Conservation (phyloP, 2,888 invertebrate genomes). For the Buathra laborator region DNA sequence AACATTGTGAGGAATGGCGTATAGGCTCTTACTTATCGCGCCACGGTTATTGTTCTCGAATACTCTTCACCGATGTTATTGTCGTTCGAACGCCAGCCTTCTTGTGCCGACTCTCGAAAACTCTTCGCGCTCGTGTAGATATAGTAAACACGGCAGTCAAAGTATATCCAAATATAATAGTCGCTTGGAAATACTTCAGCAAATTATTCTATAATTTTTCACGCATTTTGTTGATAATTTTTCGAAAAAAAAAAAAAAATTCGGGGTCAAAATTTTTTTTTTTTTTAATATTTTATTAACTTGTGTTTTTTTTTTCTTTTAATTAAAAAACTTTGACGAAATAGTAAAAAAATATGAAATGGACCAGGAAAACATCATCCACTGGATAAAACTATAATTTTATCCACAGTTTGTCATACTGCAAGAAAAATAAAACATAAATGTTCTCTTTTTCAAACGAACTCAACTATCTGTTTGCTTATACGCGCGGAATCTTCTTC, state of each 20-base stretch:
- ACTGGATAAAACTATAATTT: neutral
- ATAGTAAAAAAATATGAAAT: too few relatives aligned
- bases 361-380: too few relatives aligned
- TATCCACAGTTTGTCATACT: neutral
- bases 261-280: too few relatives aligned
- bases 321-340: too few relatives aligned
- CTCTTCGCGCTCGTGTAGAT: neutral
- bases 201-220: neutral
- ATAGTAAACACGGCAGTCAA: neutral
- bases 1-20: conserved; percentile 48
- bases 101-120: conserved; percentile 1
- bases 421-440: neutral
- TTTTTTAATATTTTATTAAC: too few relatives aligned
- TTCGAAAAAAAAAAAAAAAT: neutral
- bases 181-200: neutral
- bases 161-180: neutral
- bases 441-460: neutral
- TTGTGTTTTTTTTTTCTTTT: too few relatives aligned
- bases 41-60: conserved; percentile 44
- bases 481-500: neutral
- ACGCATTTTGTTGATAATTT: neutral
- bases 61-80: conserved; percentile 37
- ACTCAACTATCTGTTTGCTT: conserved; percentile 7
- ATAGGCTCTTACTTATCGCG: conserved; percentile 3
- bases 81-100: neutral